phyloP scores from a whole-genome alignment of 2,888 invertebrate genomes.

The Hypomecis atomaria region DNA sequence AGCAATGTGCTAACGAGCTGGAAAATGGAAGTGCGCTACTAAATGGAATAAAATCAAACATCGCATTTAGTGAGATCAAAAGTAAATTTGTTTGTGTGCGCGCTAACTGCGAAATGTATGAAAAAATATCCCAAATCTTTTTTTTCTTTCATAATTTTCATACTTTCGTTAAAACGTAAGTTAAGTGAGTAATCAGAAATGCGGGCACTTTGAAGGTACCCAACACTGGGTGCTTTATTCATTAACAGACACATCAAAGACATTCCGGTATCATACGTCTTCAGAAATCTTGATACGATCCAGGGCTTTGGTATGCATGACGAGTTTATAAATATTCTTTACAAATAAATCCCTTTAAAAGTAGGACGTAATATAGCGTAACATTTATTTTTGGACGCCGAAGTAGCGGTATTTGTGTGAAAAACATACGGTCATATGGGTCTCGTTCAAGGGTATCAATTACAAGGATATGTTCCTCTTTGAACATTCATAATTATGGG shows the following conservation, averaged over 20 bases:
- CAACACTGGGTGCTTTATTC: slow-evolving; percentile 3
- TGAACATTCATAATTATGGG: no score
- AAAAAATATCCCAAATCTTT: background rate
- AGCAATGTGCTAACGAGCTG: slow-evolving; percentile 12
- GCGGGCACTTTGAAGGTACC: background rate
- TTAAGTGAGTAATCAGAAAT: background rate
- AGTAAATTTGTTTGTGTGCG: slow-evolving; percentile 3
- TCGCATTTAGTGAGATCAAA: slow-evolving; percentile 2
- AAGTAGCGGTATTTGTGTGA: slow-evolving; percentile 67
- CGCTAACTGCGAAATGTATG: background rate
- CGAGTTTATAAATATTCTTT: slow-evolving; percentile 4
- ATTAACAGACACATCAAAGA: slow-evolving; percentile 16
- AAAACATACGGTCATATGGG: slow-evolving; percentile 54
- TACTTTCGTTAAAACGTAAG: no score
- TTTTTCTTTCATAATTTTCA: no score
- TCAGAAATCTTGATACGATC: slow-evolving; percentile 10
- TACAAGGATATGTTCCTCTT: no score
- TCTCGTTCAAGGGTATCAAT: slow-evolving; percentile 18
- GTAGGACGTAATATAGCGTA: slow-evolving; percentile 55
- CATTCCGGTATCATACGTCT: slow-evolving; percentile 4
- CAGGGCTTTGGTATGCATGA: slow-evolving; percentile 11
- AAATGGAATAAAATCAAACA: slow-evolving; percentile 8
- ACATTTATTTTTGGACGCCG: slow-evolving; percentile 65
- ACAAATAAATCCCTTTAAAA: slow-evolving; percentile 24
- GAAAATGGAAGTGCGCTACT: slow-evolving; percentile 10